Evolutionary conservation across 2,113 vertebrate genomes (phyloP), one percentile per base, ranked within the genome.

Genomic region (Trichomycterus rosablanca): DNA sequence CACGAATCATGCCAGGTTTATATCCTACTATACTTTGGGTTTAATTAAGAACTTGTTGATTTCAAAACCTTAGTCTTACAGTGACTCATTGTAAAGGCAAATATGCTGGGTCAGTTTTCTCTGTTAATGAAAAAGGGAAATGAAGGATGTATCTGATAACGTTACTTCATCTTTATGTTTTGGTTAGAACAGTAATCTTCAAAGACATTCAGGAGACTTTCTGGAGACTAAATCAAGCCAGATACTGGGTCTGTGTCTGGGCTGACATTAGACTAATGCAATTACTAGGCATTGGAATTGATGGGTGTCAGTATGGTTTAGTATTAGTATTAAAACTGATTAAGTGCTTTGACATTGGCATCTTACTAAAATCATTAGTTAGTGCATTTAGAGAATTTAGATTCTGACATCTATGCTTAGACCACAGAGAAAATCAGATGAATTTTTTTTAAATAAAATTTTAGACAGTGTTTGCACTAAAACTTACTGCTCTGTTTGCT

Each of bases 41-140:
- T 70, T 70, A 67, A 70, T 70, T 67, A 76, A 70, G 67, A 60
- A 65, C 64, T 63, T 70, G 61, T 70, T 70, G 37, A 40, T 40
- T 14, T 40, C 37, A 40, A 40, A 3, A 14, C 37, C 5, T 14
- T 14, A 40, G 37, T 5, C 12, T 40, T 14, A 40, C 37, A 40
- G 37, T 40, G 37, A 14, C 37, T n/a, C 37, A n/a, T 40, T 40
- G 37, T 40, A 40, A 37, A 37, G 12, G 34, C 34, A 4, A 37
- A 37, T 3, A 10, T 10, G 4, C 37, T 1, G 14, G 37, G 37
- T 40, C 37, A n/a, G 26, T 30, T 30, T 30, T 30, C 26, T 30
- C 26, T 30, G 26, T n/a, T 40, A 40, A n/a, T n/a, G 37, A 40
- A n/a, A 55, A 50, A 42, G 14, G 35, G 22, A 24, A 42, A 26